Conservation (phyloP, 2,888 invertebrate species). For the Caenorhabditis angaria region DNA sequence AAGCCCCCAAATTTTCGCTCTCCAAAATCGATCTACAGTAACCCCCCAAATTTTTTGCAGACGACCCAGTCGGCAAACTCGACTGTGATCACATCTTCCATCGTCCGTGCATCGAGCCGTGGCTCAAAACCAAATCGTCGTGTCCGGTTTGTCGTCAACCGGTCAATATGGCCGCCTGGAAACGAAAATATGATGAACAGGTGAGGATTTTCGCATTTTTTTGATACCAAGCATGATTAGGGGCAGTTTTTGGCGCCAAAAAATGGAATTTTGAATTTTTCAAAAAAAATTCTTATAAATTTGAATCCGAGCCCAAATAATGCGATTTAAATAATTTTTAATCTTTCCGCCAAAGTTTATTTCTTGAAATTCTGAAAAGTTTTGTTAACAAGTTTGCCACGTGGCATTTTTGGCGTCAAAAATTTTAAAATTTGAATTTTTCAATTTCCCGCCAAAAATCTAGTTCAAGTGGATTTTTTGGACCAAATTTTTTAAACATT, state of each 20-base stretch:
- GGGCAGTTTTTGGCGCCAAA: background rate
- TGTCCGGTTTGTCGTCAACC: slow-evolving; percentile 52
- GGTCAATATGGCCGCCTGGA: slow-evolving; percentile 25
- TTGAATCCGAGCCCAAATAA: background rate
- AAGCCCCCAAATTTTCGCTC: background rate
- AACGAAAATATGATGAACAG: slow-evolving; percentile 10
- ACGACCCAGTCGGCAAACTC: slow-evolving; percentile 47
- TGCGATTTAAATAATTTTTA: background rate
- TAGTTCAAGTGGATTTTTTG: too few species aligned
- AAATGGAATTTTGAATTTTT: background rate
- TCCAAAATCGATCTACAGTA: background rate
- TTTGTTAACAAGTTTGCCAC: too few species aligned
- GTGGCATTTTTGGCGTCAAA: too few species aligned
- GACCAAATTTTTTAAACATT: too few species aligned
- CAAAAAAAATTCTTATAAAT: background rate
- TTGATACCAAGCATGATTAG: background rate
- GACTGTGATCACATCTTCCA: slow-evolving; percentile 58
- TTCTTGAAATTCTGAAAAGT: too few species aligned
- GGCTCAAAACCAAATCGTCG: slow-evolving; percentile 47
- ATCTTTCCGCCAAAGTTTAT: too few species aligned
- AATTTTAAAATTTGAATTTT: too few species aligned
- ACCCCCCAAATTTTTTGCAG: slow-evolving; percentile 32
- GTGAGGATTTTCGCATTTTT: slow-evolving; percentile 6
- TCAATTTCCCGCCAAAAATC: too few species aligned
- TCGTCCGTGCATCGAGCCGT: slow-evolving; percentile 54